Evolutionary conservation across 2,888 invertebrate species (phyloP), one percentile per base, ranked within the genome.

Genomic region (Sesia bembeciformis): DNA sequence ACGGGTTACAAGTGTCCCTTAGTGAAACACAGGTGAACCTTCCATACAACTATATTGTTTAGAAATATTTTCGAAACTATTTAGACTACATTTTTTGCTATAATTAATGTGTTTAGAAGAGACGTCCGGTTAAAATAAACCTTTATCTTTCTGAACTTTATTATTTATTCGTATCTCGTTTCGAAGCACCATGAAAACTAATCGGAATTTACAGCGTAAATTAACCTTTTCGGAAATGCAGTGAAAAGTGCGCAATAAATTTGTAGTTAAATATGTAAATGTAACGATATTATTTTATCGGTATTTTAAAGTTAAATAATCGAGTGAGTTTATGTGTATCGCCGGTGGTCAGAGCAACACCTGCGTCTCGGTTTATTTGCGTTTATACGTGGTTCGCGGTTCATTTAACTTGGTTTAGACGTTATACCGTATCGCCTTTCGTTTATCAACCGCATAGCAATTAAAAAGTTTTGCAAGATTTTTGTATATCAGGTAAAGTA

Each of bases 311-410:
- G 46, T n/a, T 46, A 8, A 46, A 46, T 46, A 46, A 46, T 46
- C 46, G 46, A 46, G 46, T 7, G 8, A 46, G 46, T 46, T 46
- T 46, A 46, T 46, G 7, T 46, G 46, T 46, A n/a, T 8, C 46
- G 46, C 46, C 7, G 46, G 46, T 46, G 46, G 46, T 46, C 46
- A 56, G 42, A 56, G 55, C 49, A 55, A 62, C 74, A 78, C 75
- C 77, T 78, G 75, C 72, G 72, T 68, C 70, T 74, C 75, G 77
- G 74, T 65, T 72, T 68, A 70, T 73, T 73, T 70, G 65, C 63
- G 63, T 74, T 74, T 72, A 71, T 56, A 55, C n/a, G 46, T 23
- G 46, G 46, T 46, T 46, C 46, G 8, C 46, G 8, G 46, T 46
- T 46, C 46, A 46, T 46, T 46, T 46, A n/a, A 46, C 8, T 46